Conservation (phyloP, 2,797 vertebrate genomes). For the Buphagus erythrorhynchus region DNA sequence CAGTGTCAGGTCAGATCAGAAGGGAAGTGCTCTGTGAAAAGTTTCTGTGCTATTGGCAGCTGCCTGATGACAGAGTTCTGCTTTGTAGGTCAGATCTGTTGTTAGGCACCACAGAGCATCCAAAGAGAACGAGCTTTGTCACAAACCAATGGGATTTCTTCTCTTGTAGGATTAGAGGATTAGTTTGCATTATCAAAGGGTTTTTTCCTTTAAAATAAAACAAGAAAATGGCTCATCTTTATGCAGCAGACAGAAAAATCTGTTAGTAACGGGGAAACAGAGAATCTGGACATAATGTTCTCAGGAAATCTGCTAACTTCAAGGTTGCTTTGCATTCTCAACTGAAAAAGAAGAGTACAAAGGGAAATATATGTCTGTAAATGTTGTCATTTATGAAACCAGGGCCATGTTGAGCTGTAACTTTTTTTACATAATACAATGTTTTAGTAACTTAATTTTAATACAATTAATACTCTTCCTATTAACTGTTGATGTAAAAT, state of each 20-base stretch:
- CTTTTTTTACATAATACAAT: not conserved
- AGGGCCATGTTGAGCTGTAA: not conserved
- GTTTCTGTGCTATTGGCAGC: slow-evolving; percentile 43
- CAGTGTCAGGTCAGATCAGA: slow-evolving; percentile 64
- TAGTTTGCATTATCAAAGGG: slow-evolving; percentile 19
- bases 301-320: not conserved
- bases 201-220: slow-evolving; percentile 35
- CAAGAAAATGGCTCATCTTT: not conserved
- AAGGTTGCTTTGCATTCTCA: not conserved
- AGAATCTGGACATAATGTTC: not conserved
- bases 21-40: not conserved
- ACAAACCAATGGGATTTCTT: slow-evolving; percentile 10
- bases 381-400: not conserved
- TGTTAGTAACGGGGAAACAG: not conserved
- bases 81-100: slow-evolving; percentile 55
- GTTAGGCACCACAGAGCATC: not conserved
- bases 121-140: slow-evolving; percentile 3
- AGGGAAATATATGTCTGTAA: not conserved
- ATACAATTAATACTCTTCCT: not conserved
- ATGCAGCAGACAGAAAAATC: slow-evolving; percentile 8
- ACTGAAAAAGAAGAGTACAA: not conserved
- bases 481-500: not conserved
- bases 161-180: slow-evolving; percentile 50
- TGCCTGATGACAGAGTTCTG: not conserved
- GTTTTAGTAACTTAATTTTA: not conserved